phyloP scores from a whole-genome alignment of 2,888 invertebrate genomes.

The Aplocera efformata region DNA sequence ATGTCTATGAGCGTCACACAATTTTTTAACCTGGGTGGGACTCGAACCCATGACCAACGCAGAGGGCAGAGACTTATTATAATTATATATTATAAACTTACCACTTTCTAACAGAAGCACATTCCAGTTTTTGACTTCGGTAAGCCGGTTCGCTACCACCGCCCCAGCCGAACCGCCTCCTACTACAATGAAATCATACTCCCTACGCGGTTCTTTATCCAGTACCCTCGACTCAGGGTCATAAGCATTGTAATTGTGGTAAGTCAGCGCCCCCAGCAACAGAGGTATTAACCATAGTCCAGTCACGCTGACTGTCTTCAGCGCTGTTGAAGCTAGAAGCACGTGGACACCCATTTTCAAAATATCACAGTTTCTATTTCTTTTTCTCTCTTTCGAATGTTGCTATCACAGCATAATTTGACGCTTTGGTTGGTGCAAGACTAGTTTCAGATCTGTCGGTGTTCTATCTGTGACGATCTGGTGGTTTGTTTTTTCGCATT shows the following conservation, averaged over 20 bases:
- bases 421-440: conserved; percentile 40
- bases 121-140: conserved; percentile 88
- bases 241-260: conserved; percentile 88
- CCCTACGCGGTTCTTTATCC: conserved; percentile 84
- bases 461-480: conserved; percentile 51
- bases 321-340: conserved; percentile 87
- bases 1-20: too few species aligned
- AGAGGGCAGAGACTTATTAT: too few species aligned
- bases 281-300: conserved; percentile 92
- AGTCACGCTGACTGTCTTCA: conserved; percentile 88
- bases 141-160: conserved; percentile 90
- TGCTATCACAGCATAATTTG: conserved; percentile 39
- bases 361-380: conserved; percentile 21
- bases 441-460: conserved; percentile 43
- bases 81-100: conserved; percentile 44
- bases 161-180: conserved; percentile 95
- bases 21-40: too few species aligned
- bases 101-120: conserved; percentile 89
- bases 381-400: conserved; percentile 11
- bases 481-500: conserved; percentile 67
- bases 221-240: conserved; percentile 90
- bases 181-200: conserved; percentile 91
- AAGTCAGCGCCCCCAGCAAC: conserved; percentile 89
- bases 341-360: conserved; percentile 85
- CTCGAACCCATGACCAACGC: too few species aligned